Evolutionary conservation across 2,888 invertebrate genomes (phyloP), one percentile per base, ranked within the genome.

Genomic region (Sabellastarte sp.): DNA sequence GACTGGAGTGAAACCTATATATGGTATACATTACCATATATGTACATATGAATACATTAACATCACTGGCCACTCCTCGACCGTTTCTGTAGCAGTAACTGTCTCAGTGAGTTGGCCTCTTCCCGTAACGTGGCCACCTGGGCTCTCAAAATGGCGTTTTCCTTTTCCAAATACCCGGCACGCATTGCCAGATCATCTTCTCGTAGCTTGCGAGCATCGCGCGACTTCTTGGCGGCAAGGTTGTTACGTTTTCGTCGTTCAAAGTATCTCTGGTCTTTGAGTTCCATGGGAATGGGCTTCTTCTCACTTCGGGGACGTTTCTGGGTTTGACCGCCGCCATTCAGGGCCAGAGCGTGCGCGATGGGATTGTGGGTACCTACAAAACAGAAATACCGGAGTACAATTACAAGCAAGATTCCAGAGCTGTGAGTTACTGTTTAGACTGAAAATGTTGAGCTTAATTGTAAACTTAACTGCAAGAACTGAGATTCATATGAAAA

Each of bases 201-300:
- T 32, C 94, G 86, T 58, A 92, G 88, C 82, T 93, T 90, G 30
- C 95, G 86, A 0, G 93, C 93, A 81, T 95, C 95, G 32, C 95
- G 84, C 0, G 93, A 93, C 82, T 94, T 95, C 84, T 95, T 95
- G 0, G 94, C 95, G 0, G 95, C 95, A 79, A 92, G 89, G 82
- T 95, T 95, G 83, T 95, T 95, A 5, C 93, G 86, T 77, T 91
- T 89, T 65, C 95, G 86, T 55, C 93, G 86, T 82, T 95, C 94
- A 81, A 90, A 94, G 83, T 95, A 95, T 82, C 92, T 93, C 66
- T 90, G 91, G 76, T 95, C 94, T 78, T 95, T 95, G 79, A 91
- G 88, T 58, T 92, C 93, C 0, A 90, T 89, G 0, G 94, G 94
- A 61, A 93, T 93, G 0, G 93, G 91, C 61, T 92, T 89, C 68